Percentiles rank a stretch among this genome's conserved stretches.
phyloP scores from a whole-genome alignment of 2,113 vertebrate species.

The Phocoena sinus region DNA sequence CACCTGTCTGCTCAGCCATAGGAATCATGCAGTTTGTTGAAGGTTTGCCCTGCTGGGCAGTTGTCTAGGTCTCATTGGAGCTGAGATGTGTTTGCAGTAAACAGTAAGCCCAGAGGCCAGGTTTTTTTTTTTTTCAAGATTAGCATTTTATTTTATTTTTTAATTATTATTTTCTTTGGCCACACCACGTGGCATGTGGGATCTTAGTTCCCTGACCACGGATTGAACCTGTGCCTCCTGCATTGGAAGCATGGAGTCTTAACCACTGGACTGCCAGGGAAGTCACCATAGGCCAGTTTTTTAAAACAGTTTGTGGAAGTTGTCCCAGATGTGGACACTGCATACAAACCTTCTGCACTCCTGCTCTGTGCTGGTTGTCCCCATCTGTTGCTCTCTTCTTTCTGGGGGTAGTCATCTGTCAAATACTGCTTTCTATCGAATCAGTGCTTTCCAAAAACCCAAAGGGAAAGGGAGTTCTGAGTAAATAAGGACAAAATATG shows the following conservation, averaged over 20 bases:
- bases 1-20: neutral
- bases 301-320: neutral
- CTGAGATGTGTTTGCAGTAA: neutral
- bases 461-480: conserved; percentile 11
- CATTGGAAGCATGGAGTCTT: too few relatives aligned
- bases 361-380: neutral
- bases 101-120: neutral
- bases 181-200: too few relatives aligned
- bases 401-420: neutral
- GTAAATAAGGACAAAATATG: neutral
- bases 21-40: neutral
- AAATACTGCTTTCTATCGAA: neutral
- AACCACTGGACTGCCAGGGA: too few relatives aligned
- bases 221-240: too few relatives aligned
- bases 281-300: neutral
- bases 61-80: neutral
- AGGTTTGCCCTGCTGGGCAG: neutral
- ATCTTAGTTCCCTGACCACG: too few relatives aligned
- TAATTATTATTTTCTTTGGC: too few relatives aligned
- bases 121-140: neutral
- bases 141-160: too few relatives aligned
- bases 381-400: neutral
- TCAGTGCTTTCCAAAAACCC: neutral
- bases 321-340: neutral
- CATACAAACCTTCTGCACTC: neutral